phyloP scores from a whole-genome alignment of 2,888 invertebrate species.

The Ornithoptera priamus region DNA sequence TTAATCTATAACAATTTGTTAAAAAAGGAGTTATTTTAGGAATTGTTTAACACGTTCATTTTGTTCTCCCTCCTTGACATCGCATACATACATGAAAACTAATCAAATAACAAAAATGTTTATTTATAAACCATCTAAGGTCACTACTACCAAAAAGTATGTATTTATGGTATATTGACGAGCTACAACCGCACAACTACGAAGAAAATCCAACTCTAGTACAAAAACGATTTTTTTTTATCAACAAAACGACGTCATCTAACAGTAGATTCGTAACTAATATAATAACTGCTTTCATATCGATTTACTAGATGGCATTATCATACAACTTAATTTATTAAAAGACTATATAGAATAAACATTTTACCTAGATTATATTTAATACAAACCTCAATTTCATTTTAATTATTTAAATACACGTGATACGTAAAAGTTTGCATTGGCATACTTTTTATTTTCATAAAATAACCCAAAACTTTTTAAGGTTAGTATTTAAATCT shows the following conservation, averaged over 20 bases:
- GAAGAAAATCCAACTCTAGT: neutral
- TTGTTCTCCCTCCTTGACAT: constrained; percentile 36
- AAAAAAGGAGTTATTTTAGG: constrained; percentile 37
- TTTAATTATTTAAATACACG: too few species aligned
- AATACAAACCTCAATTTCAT: neutral
- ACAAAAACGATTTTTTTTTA: neutral
- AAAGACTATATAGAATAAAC: neutral
- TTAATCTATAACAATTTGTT: constrained; percentile 49
- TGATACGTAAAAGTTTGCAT: too few species aligned
- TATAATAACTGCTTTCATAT: neutral
- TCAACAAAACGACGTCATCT: neutral
- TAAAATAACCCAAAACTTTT: too few species aligned
- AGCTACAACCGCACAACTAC: constrained; percentile 5
- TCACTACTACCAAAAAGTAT: constrained; percentile 34
- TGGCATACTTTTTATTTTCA: too few species aligned
- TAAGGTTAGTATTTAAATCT: too few species aligned
- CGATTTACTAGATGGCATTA: neutral
- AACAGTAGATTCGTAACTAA: neutral
- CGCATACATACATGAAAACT: constrained; percentile 37
- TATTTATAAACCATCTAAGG: constrained; percentile 46
- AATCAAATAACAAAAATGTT: constrained; percentile 43
- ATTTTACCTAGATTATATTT: neutral
- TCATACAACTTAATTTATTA: neutral
- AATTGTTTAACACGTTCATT: constrained; percentile 41
- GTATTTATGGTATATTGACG: neutral